These are phyloP conservation scores for Zosterops lateralis DNA, from an alignment of 2,113 vertebrate genomes.

Conservation along the genomic window DNA sequence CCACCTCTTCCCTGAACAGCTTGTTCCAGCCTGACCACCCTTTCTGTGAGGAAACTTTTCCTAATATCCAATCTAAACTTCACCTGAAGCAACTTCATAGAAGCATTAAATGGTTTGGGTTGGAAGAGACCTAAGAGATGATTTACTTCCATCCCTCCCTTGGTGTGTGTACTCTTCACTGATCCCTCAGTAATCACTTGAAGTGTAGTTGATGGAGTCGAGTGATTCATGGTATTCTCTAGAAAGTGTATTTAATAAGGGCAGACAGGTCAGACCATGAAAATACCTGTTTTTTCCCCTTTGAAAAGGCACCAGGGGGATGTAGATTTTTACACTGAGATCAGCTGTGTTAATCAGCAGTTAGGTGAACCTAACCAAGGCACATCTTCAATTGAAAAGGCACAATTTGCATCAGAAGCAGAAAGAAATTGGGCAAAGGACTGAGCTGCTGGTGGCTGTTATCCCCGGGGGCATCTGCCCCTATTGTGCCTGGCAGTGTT, in stretches of 20 bases:
- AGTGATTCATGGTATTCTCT: neutral
- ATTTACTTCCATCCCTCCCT: neutral
- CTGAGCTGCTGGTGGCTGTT: neutral
- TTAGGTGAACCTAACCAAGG: neutral
- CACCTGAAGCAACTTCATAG: neutral
- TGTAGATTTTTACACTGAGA: neutral
- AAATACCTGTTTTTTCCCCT: neutral
- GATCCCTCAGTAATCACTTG: neutral
- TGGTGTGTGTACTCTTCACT: neutral
- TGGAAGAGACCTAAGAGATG: neutral
- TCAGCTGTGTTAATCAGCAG: neutral
- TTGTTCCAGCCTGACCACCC: neutral
- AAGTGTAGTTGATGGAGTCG: neutral
- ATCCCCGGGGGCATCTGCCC: neutral
- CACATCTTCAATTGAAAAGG: neutral
- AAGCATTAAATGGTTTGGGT: neutral
- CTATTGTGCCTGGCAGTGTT: neutral
- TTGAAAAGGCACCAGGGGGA: neutral
- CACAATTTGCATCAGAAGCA: neutral
- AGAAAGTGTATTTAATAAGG: neutral
- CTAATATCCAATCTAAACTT: neutral
- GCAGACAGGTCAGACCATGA: neutral
- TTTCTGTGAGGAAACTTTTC: neutral
- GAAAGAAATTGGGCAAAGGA: neutral
- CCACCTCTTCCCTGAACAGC: neutral